Evolutionary conservation across 30 jellyfish, hydroid and myxozoan genomes (phyloP).

Genomic region (Hydractinia symbiolongicarpus): DNA sequence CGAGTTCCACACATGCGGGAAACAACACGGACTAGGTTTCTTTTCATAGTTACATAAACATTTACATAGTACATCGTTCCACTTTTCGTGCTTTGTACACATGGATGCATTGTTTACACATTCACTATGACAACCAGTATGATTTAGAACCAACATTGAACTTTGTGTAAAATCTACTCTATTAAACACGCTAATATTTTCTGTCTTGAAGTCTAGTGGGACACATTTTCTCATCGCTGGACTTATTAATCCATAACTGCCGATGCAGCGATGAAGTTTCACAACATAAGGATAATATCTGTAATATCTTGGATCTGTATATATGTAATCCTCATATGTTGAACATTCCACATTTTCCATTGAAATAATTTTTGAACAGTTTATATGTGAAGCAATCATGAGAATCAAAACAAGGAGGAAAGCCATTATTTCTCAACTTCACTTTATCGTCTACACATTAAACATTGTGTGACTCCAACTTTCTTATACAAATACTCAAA

Average conservation of each 20-base stretch:
- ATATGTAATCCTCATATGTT: background rate
- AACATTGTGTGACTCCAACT: too few species aligned
- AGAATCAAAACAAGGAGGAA: too few species aligned
- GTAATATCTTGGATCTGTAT: constrained; percentile 5
- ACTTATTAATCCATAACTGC: background rate
- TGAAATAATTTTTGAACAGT: background rate
- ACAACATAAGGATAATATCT: constrained; percentile 30
- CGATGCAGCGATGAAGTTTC: constrained; percentile 21
- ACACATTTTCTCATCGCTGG: constrained; percentile 19
- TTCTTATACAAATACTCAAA: too few species aligned
- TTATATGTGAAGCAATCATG: too few species aligned
- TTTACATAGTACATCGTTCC: background rate
- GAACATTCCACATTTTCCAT: constrained; percentile 9
- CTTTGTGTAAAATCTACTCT: too few species aligned
- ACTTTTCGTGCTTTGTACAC: constrained; percentile 10
- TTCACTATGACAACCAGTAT: constrained; percentile 6
- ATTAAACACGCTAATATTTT: constrained; percentile 3
- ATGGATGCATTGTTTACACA: constrained; percentile 7
- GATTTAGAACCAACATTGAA: constrained; percentile 7
- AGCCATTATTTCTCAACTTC: too few species aligned
- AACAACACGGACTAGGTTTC: constrained; percentile 6
- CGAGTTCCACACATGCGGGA: constrained; percentile 31
- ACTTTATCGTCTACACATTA: too few species aligned
- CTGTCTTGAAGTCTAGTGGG: background rate
- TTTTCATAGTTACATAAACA: constrained; percentile 10